These are phyloP conservation scores for Trachelus tabidus DNA, from an alignment of 2,888 invertebrate species.

Conservation along the genomic window DNA sequence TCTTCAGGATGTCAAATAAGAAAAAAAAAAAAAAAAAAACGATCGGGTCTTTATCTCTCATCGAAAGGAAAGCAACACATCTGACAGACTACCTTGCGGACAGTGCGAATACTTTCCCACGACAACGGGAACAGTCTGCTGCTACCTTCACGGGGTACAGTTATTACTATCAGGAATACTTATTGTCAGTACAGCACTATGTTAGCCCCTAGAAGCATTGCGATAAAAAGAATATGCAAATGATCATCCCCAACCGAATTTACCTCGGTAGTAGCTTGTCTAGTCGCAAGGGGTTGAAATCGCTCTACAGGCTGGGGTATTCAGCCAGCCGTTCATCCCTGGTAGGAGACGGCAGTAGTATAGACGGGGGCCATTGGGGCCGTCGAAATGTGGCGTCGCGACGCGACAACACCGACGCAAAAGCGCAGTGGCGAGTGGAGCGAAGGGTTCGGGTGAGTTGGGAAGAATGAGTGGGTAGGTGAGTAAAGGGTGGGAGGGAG, in stretches of 20 bases:
- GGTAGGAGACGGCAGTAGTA: neutral
- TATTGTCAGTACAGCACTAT: neutral
- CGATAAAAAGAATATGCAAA: neutral
- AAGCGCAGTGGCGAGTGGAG: constrained; percentile 28
- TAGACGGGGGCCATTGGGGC: neutral
- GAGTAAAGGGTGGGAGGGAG: constrained; percentile 9
- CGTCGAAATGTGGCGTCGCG: neutral
- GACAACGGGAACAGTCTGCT: neutral
- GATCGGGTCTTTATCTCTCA: neutral
- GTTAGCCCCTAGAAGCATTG: neutral
- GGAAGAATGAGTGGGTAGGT: constrained; percentile 5
- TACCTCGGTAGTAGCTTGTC: neutral
- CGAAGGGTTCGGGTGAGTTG: constrained; percentile 17
- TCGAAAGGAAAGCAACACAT: neutral
- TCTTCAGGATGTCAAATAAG: constrained; percentile 18
- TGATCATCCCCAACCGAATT: neutral
- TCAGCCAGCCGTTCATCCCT: neutral
- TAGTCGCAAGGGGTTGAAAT: neutral
- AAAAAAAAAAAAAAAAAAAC: neutral
- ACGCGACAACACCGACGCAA: constrained; percentile 21
- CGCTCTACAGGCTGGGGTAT: neutral
- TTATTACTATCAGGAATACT: neutral
- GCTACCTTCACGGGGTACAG: neutral
- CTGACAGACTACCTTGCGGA: neutral
- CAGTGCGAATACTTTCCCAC: neutral